These are phyloP conservation scores for Lycopodina hypogea DNA, from an alignment of 37 sponge, comb jelly and placozoan species.

Conservation along the genomic window DNA sequence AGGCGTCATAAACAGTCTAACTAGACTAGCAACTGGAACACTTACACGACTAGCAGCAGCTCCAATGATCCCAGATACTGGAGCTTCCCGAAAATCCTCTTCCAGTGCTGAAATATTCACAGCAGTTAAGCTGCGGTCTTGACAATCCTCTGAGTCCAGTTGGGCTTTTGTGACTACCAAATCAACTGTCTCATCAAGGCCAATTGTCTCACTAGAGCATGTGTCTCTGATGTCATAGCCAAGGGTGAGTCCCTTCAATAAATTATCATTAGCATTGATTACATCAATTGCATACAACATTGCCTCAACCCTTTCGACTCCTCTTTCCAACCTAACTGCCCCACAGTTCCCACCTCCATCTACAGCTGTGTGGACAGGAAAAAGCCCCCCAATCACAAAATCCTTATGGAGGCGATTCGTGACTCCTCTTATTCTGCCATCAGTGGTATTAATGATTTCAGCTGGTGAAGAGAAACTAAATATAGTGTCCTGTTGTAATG, in stretches of 20 bases:
- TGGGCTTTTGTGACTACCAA: conserved; percentile 55
- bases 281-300: conserved; percentile 77
- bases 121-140: neutral
- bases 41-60: conserved; percentile 70
- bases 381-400: conserved; percentile 83
- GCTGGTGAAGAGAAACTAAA: neutral
- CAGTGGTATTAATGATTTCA: conserved; percentile 1
- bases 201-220: conserved; percentile 69
- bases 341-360: conserved; percentile 25
- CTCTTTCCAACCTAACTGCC: conserved; percentile 44
- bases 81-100: neutral
- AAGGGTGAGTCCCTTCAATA: conserved; percentile 60
- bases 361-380: conserved; percentile 65
- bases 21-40: conserved; percentile 68
- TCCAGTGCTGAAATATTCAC: neutral
- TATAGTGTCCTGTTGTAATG: neutral
- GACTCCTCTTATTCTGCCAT: conserved; percentile 52
- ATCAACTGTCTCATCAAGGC: conserved; percentile 75
- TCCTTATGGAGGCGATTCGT: conserved; percentile 37
- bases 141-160: conserved; percentile 34
- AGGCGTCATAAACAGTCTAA: conserved; percentile 67
- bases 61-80: conserved; percentile 69
- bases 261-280: conserved; percentile 55
- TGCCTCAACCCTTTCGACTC: conserved; percentile 85
- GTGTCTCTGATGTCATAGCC: conserved; percentile 94